A percentile compares a stretch with the other conserved stretches of the same genome.
These are phyloP conservation scores for Julus scandinavius DNA, from an alignment of 2,888 invertebrate species.

Conservation along the genomic window DNA sequence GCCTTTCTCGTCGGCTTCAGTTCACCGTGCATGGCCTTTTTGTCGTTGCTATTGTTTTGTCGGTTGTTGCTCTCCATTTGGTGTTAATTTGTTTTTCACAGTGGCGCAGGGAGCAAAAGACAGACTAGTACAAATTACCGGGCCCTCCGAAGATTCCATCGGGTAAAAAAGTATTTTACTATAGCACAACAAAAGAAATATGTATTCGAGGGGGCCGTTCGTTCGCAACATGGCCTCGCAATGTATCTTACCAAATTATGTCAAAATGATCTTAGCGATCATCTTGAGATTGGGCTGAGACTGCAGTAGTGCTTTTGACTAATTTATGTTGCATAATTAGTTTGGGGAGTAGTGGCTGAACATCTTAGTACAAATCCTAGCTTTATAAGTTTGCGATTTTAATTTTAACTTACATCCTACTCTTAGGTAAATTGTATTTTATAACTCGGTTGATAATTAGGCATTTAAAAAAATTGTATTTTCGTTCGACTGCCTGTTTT, in stretches of 20 bases:
- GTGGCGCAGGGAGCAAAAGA: constrained; percentile 95
- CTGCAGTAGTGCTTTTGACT: not conserved
- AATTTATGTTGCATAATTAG: not conserved
- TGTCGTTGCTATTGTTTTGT: not conserved
- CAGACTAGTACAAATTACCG: constrained; percentile 94
- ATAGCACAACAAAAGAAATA: not conserved
- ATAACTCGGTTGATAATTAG: too few relatives aligned
- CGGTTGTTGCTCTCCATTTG: not conserved
- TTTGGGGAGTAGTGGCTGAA: constrained; percentile 18
- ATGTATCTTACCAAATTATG: too few relatives aligned
- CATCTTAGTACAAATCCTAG: not conserved
- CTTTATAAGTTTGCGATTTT: too few relatives aligned
- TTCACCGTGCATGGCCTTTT: not conserved
- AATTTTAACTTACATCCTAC: too few relatives aligned
- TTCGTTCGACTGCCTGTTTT: not conserved
- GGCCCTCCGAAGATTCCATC: constrained; percentile 92
- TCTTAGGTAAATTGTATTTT: too few relatives aligned
- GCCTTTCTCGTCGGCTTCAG: not conserved
- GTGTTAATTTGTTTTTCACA: constrained; percentile 67
- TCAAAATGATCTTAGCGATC: too few relatives aligned
- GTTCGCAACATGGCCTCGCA: not conserved
- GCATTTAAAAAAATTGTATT: too few relatives aligned
- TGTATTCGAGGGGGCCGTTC: not conserved
- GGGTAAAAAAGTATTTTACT: constrained; percentile 72
- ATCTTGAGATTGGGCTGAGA: not conserved